Evolutionary conservation across 2,888 invertebrate species (phyloP), one percentile per base, ranked within the genome.

Genomic region (Athalia circularis): DNA sequence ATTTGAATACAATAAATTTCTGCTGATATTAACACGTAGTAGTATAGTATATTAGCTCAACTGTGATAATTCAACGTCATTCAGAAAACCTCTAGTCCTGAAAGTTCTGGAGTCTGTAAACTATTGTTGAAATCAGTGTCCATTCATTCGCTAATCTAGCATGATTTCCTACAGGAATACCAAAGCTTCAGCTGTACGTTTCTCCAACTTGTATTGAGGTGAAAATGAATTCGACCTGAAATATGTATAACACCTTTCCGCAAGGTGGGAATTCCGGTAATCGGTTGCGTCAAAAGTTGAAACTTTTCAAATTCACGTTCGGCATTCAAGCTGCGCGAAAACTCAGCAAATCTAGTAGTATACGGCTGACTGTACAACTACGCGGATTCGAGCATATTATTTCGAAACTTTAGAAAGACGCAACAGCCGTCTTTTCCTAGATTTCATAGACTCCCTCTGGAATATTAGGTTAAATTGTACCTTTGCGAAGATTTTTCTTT

Each of bases 271-370:
- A 62, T 75, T 62, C 52, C 11, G 62, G 75, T 75, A 62, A 75
- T 75, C 75, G 62, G 61, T 29, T 29, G 29, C 62, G 29, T 72
- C 59, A 43, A 64, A 75, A 75, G 75, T 75, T 75, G 13, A 75
- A 75, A 75, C 75, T 75, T 75, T 75, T 75, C 75, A 64, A 43
- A 75, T 75, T 61, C 75, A 43, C 75, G 62, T 64, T 75, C 64
- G 13, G 75, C 75, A 75, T 75, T 75, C 62, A 54, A 75, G 50
- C 62, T 48, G 75, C 62, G 62, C 59, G 62, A 75, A 75, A 75
- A 75, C 29, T 75, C 64, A 11, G 50, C 48, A 75, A 75, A 64
- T 61, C 75, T 75, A 50, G 75, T 75, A 50, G 75, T 75, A 61
- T 29, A 15, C 52, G 50, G 13, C 62, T n/a, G 54, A 54, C 54